A percentile compares a stretch with the other conserved stretches of the same genome.
Evolutionary conservation across 1,140 invertebrate species (phyloP).

Genomic region (Aphelenchoides besseyi): DNA sequence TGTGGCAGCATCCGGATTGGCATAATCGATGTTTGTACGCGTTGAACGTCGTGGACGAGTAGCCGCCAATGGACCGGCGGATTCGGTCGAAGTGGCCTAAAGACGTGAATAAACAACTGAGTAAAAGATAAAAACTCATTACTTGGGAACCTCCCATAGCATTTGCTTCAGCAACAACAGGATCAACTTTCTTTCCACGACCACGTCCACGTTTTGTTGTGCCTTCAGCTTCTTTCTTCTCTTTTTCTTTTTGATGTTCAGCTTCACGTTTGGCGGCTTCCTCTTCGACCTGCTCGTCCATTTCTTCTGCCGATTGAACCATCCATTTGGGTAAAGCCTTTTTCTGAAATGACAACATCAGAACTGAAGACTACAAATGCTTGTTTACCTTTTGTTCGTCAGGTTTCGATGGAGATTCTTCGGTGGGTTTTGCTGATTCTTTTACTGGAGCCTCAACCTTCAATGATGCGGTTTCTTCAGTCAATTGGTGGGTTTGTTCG

Average conservation of each 20-base stretch:
- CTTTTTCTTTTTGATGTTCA: slow-evolving; percentile 9
- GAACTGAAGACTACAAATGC: neutral
- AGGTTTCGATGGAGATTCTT: slow-evolving; percentile 23
- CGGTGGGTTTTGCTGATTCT: slow-evolving; percentile 17
- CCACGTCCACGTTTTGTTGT: slow-evolving; percentile 16
- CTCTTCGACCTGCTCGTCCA: slow-evolving; percentile 26
- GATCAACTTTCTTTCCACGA: slow-evolving; percentile 17
- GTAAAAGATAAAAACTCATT: slow-evolving; percentile 21
- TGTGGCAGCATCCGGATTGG: slow-evolving; percentile 48
- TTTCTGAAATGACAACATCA: slow-evolving; percentile 27
- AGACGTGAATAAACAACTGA: neutral
- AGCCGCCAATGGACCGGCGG: slow-evolving; percentile 34
- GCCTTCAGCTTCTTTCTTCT: slow-evolving; percentile 8
- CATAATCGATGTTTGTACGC: slow-evolving; percentile 43
- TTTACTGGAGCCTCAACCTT: no score
- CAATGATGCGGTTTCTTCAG: no score
- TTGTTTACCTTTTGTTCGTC: neutral
- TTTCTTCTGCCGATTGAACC: slow-evolving; percentile 33
- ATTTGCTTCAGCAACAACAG: slow-evolving; percentile 19
- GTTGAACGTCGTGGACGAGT: slow-evolving; percentile 46
- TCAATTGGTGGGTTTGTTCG: no score
- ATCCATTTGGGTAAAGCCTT: slow-evolving; percentile 42
- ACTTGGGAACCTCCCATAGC: neutral
- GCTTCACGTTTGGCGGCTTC: slow-evolving; percentile 28
- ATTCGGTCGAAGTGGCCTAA: slow-evolving; percentile 5